These are phyloP conservation scores for Neogobius melanostomus DNA, from an alignment of 2,113 vertebrate genomes.

Conservation along the genomic window DNA sequence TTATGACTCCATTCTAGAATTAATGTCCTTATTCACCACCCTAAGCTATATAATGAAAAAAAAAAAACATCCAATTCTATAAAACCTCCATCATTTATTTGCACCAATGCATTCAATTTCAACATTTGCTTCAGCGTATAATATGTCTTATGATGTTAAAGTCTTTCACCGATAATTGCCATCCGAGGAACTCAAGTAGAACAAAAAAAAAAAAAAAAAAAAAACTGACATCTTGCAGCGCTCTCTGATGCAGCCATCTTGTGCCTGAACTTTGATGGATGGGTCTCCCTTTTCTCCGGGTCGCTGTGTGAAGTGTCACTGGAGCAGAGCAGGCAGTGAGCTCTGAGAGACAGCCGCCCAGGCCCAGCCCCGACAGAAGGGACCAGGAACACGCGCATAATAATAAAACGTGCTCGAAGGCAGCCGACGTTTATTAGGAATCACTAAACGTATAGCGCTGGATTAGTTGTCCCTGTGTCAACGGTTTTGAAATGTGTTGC, in stretches of 20 bases:
- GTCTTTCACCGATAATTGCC: not conserved
- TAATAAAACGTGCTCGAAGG: constrained; percentile 6
- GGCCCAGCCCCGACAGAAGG: constrained; percentile 27
- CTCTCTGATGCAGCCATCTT: constrained; percentile 35
- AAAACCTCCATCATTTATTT: no score
- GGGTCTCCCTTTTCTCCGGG: constrained; percentile 43
- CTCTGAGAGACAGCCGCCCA: constrained; percentile 61
- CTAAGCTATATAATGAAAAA: no score
- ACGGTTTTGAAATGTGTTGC: not conserved
- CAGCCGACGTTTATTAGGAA: not conserved
- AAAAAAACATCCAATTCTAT: no score
- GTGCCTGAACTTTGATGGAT: constrained; percentile 64
- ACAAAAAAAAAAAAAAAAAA: not conserved
- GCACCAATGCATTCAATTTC: no score
- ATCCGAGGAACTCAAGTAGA: not conserved
- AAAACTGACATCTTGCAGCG: constrained; percentile 43
- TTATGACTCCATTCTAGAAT: no score
- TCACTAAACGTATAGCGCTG: no score
- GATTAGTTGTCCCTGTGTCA: not conserved
- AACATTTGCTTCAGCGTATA: no score
- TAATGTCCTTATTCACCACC: no score
- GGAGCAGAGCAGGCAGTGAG: constrained; percentile 62
- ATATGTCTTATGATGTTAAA: no score
- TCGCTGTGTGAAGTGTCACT: constrained; percentile 45
- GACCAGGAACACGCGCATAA: constrained; percentile 48